These are phyloP conservation scores for Sebastes itinus DNA, from an alignment of 2,797 vertebrate genomes.

Conservation along the genomic window DNA sequence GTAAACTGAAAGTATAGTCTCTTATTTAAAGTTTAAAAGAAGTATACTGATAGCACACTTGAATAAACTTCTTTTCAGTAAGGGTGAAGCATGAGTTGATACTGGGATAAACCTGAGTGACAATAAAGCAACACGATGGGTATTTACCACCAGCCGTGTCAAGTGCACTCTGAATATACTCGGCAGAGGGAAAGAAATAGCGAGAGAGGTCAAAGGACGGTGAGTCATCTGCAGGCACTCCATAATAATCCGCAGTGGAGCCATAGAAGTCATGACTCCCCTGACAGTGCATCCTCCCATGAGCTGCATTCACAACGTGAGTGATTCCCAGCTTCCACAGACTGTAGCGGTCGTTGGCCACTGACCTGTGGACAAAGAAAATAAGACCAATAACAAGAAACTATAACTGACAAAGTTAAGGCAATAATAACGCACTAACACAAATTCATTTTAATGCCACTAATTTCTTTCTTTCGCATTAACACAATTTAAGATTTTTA, in stretches of 20 bases:
- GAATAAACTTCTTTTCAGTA: no score
- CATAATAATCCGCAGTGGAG: slow-evolving; percentile 77
- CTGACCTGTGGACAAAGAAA: slow-evolving; percentile 64
- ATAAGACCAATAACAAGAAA: not conserved
- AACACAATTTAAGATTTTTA: no score
- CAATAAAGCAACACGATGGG: slow-evolving; percentile 15
- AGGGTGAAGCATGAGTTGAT: not conserved
- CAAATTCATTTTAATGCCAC: no score
- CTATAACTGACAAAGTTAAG: no score
- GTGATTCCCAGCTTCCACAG: slow-evolving; percentile 88
- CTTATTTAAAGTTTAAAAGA: no score
- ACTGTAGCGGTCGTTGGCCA: slow-evolving; percentile 79
- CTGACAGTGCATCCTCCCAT: slow-evolving; percentile 84
- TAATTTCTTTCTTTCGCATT: no score
- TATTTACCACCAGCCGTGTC: slow-evolving; percentile 77
- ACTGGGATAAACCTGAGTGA: slow-evolving; percentile 1
- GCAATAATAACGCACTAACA: rapidly evolving
- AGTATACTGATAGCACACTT: no score
- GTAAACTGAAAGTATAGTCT: no score
- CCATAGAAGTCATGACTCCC: slow-evolving; percentile 83
- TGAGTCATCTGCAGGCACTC: slow-evolving; percentile 80
- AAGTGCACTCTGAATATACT: slow-evolving; percentile 80
- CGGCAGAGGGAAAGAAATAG: slow-evolving; percentile 79
- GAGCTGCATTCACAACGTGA: slow-evolving; percentile 86
- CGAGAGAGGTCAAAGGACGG: slow-evolving; percentile 78